Percentiles rank a stretch among this genome's conserved stretches.
Evolutionary conservation across 2,797 vertebrate genomes (phyloP).

Genomic region (Pseudopleuronectes americanus): DNA sequence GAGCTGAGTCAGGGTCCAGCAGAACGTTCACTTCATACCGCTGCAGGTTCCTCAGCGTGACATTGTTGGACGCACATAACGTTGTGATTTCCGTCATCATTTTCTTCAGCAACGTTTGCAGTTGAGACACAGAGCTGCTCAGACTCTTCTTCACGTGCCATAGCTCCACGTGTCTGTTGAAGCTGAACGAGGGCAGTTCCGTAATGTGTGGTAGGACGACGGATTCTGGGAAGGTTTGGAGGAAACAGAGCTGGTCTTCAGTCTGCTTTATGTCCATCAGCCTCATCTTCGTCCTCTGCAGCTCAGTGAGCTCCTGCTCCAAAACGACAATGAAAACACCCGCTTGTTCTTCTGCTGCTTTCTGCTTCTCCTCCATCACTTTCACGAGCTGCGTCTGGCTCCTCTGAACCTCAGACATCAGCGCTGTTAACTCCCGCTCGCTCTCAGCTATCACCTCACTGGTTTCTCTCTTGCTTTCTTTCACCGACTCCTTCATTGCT

Average conservation of each 20-base stretch:
- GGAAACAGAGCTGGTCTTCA: constrained; percentile 48
- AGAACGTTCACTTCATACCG: constrained; percentile 33
- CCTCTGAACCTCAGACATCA: constrained; percentile 48
- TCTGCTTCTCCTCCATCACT: constrained; percentile 53
- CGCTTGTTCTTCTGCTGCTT: constrained; percentile 38
- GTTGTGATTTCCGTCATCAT: constrained; percentile 28
- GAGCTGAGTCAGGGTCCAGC: constrained; percentile 57
- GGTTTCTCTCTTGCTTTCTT: constrained; percentile 27
- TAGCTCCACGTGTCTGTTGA: constrained; percentile 13
- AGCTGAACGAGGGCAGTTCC: constrained; percentile 30
- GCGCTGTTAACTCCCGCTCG: constrained; percentile 13
- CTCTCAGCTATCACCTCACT: constrained; percentile 1
- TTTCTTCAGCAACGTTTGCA: constrained; percentile 23
- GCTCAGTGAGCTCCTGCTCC: constrained; percentile 47
- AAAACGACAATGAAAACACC: constrained; percentile 11
- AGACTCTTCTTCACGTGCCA: constrained; percentile 11
- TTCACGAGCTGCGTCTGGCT: constrained; percentile 26
- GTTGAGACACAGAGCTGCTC: constrained; percentile 14
- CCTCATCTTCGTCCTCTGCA: not conserved
- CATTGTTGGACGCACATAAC: not conserved
- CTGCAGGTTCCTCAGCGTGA: constrained; percentile 25
- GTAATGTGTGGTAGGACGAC: not conserved
- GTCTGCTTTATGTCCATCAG: constrained; percentile 46
- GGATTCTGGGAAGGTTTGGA: constrained; percentile 22
- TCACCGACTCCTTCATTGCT: constrained; percentile 3